Base-by-base conservation (phyloP, 2,113 vertebrate genomes). In the western clawed frog (Xenopus tropicalis) region DNA sequence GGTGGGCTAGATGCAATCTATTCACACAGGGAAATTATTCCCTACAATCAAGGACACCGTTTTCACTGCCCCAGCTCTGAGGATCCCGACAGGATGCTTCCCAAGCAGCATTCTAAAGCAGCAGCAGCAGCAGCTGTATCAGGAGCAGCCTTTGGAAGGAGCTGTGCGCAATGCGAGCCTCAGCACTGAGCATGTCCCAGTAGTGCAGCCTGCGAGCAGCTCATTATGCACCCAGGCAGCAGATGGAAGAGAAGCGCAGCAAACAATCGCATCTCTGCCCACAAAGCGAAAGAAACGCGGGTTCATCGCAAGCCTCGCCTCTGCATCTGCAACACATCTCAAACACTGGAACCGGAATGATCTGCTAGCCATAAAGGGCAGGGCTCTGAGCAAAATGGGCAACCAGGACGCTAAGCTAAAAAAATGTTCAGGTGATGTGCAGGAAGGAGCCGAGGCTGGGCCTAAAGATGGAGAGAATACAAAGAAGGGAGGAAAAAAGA, bases 331-430 rank as follows among this genome's bases (percentile, higher is more conserved):
- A 37, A 83, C 78, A 78, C 23, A 17, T 13, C 52, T 54, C 8
- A 9, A 10, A 4, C 7, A 17, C 65, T 37, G 22, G 64, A 17
- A 46, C 2, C 17, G 62, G 23, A 79, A 95, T 96, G 94, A 86
- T 89, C 83, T 95, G 91, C 94, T 78, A 64, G 58, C 52, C 5
- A 71, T 84, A 78, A 83, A 89, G n/a, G 87, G 70, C 69, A 88
- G 82, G 2, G 81, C 79, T 80, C 81, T 68, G 58, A 80, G 80
- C 3, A 87, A 83, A 84, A 99, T 99, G 97, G 97, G 97, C 62
- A 99, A 99, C 83, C 96, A 99, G 83, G 97, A 98, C 78, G 96
- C 92, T 14, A 99, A 97, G 86, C 93, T 93, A 11, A 96, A 84
- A 90, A 91, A 86, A 83, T 88, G 90, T 61, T 68, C 91, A 79